These are phyloP conservation scores for Strix occidentalis DNA, from an alignment of 2,797 vertebrate genomes.

Conservation along the genomic window DNA sequence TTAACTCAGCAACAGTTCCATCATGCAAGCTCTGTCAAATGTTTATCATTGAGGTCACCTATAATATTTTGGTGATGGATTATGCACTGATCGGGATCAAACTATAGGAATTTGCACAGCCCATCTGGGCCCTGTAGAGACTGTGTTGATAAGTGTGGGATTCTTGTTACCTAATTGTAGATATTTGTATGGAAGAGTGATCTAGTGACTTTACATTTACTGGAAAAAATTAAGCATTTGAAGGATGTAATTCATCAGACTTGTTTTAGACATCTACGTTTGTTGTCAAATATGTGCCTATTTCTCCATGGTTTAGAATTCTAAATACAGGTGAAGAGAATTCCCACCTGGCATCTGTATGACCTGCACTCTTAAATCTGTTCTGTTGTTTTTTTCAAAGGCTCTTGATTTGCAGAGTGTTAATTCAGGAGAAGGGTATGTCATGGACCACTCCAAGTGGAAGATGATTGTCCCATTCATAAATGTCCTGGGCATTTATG, in stretches of 20 bases:
- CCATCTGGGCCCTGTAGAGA: neutral
- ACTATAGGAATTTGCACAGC: accelerated
- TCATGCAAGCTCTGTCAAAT: neutral
- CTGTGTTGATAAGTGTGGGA: neutral
- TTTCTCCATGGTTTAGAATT: neutral
- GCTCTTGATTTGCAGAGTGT: neutral
- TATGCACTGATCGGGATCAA: neutral
- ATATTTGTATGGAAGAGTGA: neutral
- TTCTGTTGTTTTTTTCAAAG: neutral
- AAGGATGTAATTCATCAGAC: neutral
- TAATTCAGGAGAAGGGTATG: neutral
- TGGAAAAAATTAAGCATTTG: neutral
- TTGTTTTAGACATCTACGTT: neutral
- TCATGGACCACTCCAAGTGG: neutral
- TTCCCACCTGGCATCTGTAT: neutral
- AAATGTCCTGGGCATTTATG: neutral
- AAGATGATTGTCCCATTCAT: neutral
- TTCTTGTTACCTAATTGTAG: neutral
- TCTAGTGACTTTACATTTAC: neutral
- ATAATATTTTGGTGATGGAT: neutral
- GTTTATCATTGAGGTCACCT: neutral
- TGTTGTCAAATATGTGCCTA: accelerated
- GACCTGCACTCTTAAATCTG: neutral
- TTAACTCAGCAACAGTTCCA: neutral
- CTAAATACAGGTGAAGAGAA: neutral